Base-by-base conservation (phyloP, 2,888 invertebrate species). In the Trachelus troglodyta region DNA sequence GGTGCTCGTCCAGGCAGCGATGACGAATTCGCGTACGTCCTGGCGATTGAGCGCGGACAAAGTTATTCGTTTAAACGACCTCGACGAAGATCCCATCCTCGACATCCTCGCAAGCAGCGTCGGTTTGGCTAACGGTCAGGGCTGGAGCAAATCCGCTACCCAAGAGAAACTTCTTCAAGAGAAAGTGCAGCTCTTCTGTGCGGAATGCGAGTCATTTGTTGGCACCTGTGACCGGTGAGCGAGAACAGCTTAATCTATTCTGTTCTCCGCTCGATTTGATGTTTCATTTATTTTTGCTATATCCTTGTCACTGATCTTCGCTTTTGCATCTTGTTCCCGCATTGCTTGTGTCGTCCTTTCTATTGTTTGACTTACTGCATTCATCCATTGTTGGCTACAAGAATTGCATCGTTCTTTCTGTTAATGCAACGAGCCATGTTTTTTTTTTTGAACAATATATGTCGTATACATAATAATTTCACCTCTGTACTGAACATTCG, bases 31-130 rank as follows among this genome's bases (percentile, higher is more conserved):
- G 69, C 94, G 96, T 85, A 96, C 96, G 31, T 96, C 97, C 77
- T 97, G 97, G 97, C 95, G 95, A 92, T 92, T 97, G 80, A 96
- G 95, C 90, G 92, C 94, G 76, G 96, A 96, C 86, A 95, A 95
- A 92, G 95, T 96, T 80, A 94, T 95, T 80, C 95, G 95, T 87
- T 94, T 93, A 74, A 94, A 93, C 93, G 81, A 83, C 68, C 76
- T 90, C 90, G 90, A 94, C 93, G 95, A 95, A 87, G 96, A 96
- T 91, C 93, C 94, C 74, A 93, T 96, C 80, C 96, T 96, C 89
- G 95, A 95, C 89, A 96, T 96, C 85, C 94, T 96, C 86, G 94
- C 95, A 76, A 95, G 96, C 75, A 95, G 95, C 37, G 94, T 95
- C 76, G 87, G 82, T 76, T 82, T 88, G 23, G 86, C 85, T 15